phyloP scores from a whole-genome alignment of 2,113 vertebrate species.

The Hydrolagus affinis region DNA sequence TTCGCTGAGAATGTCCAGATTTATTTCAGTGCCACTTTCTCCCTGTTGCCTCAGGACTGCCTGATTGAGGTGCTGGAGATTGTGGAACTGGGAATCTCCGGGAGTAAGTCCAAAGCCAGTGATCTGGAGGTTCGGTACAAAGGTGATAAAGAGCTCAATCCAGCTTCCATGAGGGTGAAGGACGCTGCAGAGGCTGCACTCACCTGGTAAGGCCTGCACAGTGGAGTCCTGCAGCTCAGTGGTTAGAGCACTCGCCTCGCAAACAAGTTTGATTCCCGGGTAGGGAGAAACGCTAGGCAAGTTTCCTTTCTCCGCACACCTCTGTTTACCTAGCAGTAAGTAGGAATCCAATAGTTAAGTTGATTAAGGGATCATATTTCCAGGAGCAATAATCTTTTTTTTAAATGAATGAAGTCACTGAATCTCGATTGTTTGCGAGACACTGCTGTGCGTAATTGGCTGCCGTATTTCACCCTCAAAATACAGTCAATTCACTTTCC shows the following conservation, averaged over 20 bases:
- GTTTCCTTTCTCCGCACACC: no score
- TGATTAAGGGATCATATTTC: no score
- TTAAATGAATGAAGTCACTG: no score
- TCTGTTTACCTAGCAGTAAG: no score
- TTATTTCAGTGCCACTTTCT: slow-evolving; percentile 22
- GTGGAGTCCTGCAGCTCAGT: no score
- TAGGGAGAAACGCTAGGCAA: no score
- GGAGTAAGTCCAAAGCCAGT: slow-evolving; percentile 80
- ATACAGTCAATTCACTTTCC: no score
- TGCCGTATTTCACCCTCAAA: no score
- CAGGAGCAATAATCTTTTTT: no score
- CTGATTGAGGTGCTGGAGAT: slow-evolving; percentile 90
- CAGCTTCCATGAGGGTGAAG: slow-evolving; percentile 90
- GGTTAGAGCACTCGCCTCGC: not conserved
- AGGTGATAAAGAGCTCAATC: slow-evolving; percentile 88
- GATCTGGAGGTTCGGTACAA: slow-evolving; percentile 87
- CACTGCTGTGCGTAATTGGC: no score
- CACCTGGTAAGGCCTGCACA: slow-evolving; percentile 66
- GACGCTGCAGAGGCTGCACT: slow-evolving; percentile 89
- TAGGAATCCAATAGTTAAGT: no score
- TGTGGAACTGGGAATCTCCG: slow-evolving; percentile 88
- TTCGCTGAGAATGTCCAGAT: not conserved
- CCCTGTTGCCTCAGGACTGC: slow-evolving; percentile 66
- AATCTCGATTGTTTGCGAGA: no score
- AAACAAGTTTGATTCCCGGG: not conserved